A percentile compares a stretch with the other conserved stretches of the same genome.
phyloP scores from a whole-genome alignment of 2,888 invertebrate genomes.

The Xylota segnis region DNA sequence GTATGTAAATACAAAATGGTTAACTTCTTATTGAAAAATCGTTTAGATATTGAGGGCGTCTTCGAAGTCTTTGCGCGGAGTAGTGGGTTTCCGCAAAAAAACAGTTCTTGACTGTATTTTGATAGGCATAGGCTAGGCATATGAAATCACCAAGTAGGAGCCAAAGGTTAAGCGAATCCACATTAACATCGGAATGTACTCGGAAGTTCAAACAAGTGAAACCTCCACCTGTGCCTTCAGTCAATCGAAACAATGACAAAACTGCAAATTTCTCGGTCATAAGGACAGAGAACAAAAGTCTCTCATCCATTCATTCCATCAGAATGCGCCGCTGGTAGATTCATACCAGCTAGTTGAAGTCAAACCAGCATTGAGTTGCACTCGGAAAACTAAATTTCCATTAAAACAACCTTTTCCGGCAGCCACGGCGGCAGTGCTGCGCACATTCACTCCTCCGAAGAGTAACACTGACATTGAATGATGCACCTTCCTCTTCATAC shows the following conservation, averaged over 20 bases:
- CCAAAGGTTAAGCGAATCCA: too few relatives aligned
- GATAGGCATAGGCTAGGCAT: too few relatives aligned
- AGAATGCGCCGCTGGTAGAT: not conserved
- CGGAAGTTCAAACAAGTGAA: not conserved
- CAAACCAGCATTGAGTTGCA: not conserved
- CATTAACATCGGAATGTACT: too few relatives aligned
- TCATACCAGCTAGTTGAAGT: slow-evolving; percentile 6
- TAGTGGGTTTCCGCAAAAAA: too few relatives aligned
- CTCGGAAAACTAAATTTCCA: slow-evolving; percentile 15
- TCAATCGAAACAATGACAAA: not conserved
- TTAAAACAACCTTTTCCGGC: slow-evolving; percentile 16
- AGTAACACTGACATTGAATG: slow-evolving; percentile 48
- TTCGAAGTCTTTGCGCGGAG: too few relatives aligned
- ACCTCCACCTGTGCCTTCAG: not conserved
- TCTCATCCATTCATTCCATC: slow-evolving; percentile 3
- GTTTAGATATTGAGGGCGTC: too few relatives aligned
- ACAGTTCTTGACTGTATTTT: too few relatives aligned
- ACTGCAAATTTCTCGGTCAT: not conserved
- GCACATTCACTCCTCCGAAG: not conserved
- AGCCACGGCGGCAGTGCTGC: not conserved
- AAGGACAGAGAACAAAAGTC: slow-evolving; percentile 10
- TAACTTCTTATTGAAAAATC: too few relatives aligned
- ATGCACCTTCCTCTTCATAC: slow-evolving; percentile 14
- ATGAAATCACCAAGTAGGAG: too few relatives aligned
- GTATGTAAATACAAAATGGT: too few relatives aligned